Base-by-base conservation (phyloP, 2,888 invertebrate species). In the Meandrusa payeni region DNA sequence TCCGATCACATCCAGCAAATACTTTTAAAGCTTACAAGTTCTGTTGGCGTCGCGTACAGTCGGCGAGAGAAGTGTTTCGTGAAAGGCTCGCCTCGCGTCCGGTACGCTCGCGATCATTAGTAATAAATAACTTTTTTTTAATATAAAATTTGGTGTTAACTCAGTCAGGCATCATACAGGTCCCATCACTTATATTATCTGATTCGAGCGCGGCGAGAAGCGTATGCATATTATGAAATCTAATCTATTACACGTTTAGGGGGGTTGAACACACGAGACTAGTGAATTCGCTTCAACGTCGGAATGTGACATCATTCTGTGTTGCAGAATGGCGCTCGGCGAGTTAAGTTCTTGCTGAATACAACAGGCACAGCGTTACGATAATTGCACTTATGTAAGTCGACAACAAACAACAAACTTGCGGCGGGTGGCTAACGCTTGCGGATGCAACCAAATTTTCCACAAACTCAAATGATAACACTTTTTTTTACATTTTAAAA, bases 111-210 rank as follows among this genome's bases (percentile, higher is more conserved):
- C 49, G 43, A 55, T 51, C 51, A 49, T 55, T 54, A 37, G 44
- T 53, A 64, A 68, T 64, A 70, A 69, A 69, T 71, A 66, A 63
- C 59, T 38, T 55, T 64, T 60, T 49, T 59, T 56, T 56, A 54
- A 59, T 66, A 70, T 69, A 64, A 68, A 75, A 75, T 76, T 81
- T 80, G 79, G 81, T 80, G 78, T 81, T 75, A 64, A 64, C 65
- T 78, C 78, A 78, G 77, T 80, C 78, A 72, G 65, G 70, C 69
- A 68, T 66, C 69, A 51, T 68, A 76, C 75, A 76, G 77, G 78
- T 78, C 78, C 77, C 78, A 70, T 76, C 65, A 65, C 64, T 53
- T 52, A 28, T 42, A 12, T 29, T 42, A 51, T 50, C 38, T 1
- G 5, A 39, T 51, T 62, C 54, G 64, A 61, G 59, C 57, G 64